Conservation (phyloP, 2,113 vertebrate genomes). For the Noctilio leporinus region DNA sequence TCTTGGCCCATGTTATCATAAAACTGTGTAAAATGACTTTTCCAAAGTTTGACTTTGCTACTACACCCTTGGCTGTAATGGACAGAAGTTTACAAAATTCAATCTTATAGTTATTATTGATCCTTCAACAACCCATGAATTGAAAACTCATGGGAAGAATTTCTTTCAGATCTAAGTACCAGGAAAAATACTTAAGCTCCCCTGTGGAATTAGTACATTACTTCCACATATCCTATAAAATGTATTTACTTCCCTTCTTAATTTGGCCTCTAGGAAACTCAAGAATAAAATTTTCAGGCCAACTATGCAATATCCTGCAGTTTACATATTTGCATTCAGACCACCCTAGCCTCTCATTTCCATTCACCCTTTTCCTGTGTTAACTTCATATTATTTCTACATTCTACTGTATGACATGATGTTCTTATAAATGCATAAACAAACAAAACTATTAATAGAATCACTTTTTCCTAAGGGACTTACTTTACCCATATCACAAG, state of each 20-base stretch:
- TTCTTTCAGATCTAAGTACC: neutral
- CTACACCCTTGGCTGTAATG: neutral
- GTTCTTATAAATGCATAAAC: neutral
- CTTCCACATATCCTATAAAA: neutral
- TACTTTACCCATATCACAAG: neutral
- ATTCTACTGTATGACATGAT: neutral
- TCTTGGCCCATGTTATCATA: neutral
- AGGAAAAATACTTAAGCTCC: neutral
- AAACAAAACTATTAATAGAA: neutral
- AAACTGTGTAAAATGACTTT: neutral
- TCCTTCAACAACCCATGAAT: neutral
- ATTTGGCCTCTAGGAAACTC: neutral
- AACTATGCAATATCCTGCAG: neutral
- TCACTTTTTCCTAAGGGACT: neutral
- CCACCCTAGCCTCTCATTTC: neutral
- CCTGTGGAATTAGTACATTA: neutral
- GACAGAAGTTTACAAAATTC: neutral
- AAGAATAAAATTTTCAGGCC: neutral
- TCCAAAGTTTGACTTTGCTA: neutral
- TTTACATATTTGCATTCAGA: neutral
- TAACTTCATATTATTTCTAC: neutral
- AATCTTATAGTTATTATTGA: neutral
- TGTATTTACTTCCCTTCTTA: neutral
- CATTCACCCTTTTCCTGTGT: neutral
- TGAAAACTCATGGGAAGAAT: neutral